Evolutionary conservation across 2,797 vertebrate genomes (phyloP).

Genomic region (Labroides dimidiatus): DNA sequence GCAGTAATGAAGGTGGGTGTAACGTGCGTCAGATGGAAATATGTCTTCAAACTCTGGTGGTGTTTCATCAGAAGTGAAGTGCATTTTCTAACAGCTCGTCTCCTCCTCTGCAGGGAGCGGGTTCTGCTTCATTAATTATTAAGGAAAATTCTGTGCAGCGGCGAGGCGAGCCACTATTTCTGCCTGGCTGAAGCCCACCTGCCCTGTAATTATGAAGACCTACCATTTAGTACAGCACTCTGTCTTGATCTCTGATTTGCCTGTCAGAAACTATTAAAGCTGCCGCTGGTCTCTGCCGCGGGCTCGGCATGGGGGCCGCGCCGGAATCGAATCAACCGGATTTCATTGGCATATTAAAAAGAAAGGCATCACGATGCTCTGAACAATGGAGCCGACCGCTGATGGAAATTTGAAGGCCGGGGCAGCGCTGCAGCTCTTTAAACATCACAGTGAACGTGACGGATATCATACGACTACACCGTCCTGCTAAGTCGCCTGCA

Average conservation of each 20-base stretch:
- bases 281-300: slow-evolving; percentile 57
- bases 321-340: slow-evolving; percentile 70
- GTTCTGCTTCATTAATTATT: slow-evolving; percentile 78
- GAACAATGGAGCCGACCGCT: slow-evolving; percentile 45
- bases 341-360: slow-evolving; percentile 72
- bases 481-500: slow-evolving; percentile 15
- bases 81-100: slow-evolving; percentile 44
- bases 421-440: slow-evolving; percentile 24
- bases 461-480: slow-evolving; percentile 20
- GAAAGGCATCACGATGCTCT: slow-evolving; percentile 44
- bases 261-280: slow-evolving; percentile 79
- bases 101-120: slow-evolving; percentile 41
- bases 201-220: slow-evolving; percentile 81
- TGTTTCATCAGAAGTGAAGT: slow-evolving; percentile 50
- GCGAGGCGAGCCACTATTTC: slow-evolving; percentile 64
- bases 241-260: slow-evolving; percentile 80
- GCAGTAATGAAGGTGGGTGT: slow-evolving; percentile 13
- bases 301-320: slow-evolving; percentile 58
- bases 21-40: slow-evolving; percentile 32
- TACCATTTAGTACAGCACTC: slow-evolving; percentile 78
- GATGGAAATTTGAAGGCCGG: slow-evolving; percentile 32
- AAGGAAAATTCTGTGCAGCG: slow-evolving; percentile 64
- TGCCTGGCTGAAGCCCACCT: slow-evolving; percentile 77
- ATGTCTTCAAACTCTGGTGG: slow-evolving; percentile 34
- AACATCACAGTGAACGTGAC: slow-evolving; percentile 13